Evolutionary conservation across 1,140 invertebrate species (phyloP).

Genomic region (Holotrichia oblita): DNA sequence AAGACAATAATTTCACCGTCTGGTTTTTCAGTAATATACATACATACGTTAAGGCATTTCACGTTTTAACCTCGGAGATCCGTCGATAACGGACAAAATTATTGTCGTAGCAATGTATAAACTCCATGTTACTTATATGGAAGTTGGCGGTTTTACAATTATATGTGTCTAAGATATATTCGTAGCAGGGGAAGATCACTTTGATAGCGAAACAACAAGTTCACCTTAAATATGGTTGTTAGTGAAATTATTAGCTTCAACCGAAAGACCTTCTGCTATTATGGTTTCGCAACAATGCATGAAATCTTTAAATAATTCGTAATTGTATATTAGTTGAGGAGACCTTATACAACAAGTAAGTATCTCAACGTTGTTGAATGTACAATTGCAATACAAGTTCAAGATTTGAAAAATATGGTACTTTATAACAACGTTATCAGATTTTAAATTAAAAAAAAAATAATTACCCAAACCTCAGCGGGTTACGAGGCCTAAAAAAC

Average conservation of each 20-base stretch:
- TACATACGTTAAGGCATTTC: constrained; percentile 32
- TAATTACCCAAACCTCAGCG: no score
- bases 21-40: constrained; percentile 23
- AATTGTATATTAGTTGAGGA: not conserved
- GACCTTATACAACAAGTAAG: no score
- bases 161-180: not conserved
- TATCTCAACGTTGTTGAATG: not conserved
- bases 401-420: no score
- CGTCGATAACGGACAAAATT: constrained; percentile 26
- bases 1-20: constrained; percentile 15
- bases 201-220: constrained; percentile 8
- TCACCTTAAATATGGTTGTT: constrained; percentile 12
- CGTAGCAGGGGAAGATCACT: constrained; percentile 1
- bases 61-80: constrained; percentile 16
- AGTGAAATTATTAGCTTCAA: constrained; percentile 2
- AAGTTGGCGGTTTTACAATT: constrained; percentile 20
- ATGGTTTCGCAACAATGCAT: constrained; percentile 6
- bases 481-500: no score
- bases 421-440: no score
- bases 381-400: not conserved
- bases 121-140: constrained; percentile 14
- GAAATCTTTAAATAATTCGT: not conserved
- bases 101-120: constrained; percentile 21
- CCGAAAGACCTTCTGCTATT: not conserved
- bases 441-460: no score